Evolutionary conservation across 2,113 vertebrate genomes (phyloP).

Genomic region (Psammodynastes pulverulentus): DNA sequence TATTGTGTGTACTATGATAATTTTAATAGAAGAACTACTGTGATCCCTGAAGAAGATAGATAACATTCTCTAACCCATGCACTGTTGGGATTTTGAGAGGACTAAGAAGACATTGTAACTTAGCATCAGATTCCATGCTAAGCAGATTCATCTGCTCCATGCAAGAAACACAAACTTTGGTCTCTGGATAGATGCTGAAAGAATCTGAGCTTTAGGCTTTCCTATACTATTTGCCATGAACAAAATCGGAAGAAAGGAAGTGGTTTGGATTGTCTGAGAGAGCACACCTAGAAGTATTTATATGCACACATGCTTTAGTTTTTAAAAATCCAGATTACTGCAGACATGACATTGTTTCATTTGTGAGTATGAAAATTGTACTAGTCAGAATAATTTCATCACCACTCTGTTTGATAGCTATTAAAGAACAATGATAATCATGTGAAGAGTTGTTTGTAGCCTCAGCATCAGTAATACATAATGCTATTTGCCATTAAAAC

Average conservation of each 20-base stretch:
- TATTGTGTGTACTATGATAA: not conserved
- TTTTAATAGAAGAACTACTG: not conserved
- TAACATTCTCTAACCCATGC: not conserved
- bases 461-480: not conserved
- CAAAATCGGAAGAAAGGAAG: not conserved
- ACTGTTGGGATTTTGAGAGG: not conserved
- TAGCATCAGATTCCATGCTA: not conserved
- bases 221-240: not conserved
- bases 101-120: not conserved
- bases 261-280: not conserved
- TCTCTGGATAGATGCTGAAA: not conserved
- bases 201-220: not conserved
- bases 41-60: not conserved
- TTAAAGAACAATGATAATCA: not conserved
- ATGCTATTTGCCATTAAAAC: not conserved
- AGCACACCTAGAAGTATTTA: not conserved
- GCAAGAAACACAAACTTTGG: not conserved
- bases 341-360: not conserved
- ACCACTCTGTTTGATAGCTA: not conserved
- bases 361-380: not conserved
- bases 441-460: not conserved
- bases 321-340: not conserved
- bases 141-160: not conserved
- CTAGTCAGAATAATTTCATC: not conserved
- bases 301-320: no score